Conservation (phyloP, 2,888 invertebrate genomes). For the Callinectes sapidus region DNA sequence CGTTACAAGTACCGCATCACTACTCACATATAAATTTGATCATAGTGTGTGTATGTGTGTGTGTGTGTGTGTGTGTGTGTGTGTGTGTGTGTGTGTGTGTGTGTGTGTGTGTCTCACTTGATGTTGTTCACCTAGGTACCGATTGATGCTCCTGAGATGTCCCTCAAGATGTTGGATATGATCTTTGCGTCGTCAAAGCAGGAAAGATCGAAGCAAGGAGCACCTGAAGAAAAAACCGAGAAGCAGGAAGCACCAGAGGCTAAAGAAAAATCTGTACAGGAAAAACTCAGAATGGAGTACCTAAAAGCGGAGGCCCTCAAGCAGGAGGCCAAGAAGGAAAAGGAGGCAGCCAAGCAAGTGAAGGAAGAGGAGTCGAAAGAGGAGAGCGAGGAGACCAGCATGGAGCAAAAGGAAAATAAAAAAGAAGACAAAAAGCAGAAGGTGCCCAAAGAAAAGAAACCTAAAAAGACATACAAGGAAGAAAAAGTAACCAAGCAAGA, state of each 20-base stretch:
- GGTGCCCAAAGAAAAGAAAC: background rate
- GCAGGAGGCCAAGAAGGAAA: background rate
- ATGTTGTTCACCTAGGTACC: slow-evolving; percentile 61
- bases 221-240: background rate
- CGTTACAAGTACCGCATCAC: background rate
- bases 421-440: background rate
- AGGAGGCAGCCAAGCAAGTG: background rate
- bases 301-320: background rate
- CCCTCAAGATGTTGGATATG: slow-evolving; percentile 66
- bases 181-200: slow-evolving; percentile 54
- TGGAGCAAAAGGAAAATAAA: background rate
- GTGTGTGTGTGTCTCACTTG: background rate
- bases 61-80: slow-evolving; percentile 41
- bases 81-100: background rate
- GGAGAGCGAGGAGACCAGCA: background rate
- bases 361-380: background rate
- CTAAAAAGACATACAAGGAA: background rate
- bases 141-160: slow-evolving; percentile 68
- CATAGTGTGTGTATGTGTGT: slow-evolving; percentile 34
- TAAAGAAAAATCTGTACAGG: background rate
- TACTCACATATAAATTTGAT: background rate
- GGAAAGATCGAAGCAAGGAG: background rate
- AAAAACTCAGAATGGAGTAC: background rate
- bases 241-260: slow-evolving; percentile 14
- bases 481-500: background rate